Conservation (phyloP, 2,888 invertebrate species). For the Drosophila barbarae region DNA sequence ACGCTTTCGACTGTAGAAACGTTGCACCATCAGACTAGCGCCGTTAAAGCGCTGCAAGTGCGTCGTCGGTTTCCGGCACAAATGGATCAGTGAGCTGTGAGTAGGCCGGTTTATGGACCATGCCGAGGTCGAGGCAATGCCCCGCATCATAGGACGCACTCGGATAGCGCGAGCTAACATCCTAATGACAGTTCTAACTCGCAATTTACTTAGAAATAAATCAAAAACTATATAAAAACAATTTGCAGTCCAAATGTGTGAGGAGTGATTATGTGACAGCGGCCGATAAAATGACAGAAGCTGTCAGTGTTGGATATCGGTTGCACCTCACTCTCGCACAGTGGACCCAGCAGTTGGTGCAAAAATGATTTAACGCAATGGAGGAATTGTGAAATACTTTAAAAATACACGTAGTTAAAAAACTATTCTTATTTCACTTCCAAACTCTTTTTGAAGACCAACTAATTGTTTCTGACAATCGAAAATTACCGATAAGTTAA, state of each 20-base stretch:
- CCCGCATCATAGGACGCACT: slow-evolving; percentile 53
- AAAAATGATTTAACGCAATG: neutral
- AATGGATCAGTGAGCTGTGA: slow-evolving; percentile 48
- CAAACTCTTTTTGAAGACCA: neutral
- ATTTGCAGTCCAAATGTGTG: slow-evolving; percentile 43
- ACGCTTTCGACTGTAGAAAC: slow-evolving; percentile 55
- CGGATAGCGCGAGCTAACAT: slow-evolving; percentile 61
- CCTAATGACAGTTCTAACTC: slow-evolving; percentile 14
- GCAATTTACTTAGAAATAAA: slow-evolving; percentile 40
- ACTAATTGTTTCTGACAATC: neutral
- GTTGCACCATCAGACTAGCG: slow-evolving; percentile 41
- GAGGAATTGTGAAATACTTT: slow-evolving; percentile 2
- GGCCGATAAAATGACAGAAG: slow-evolving; percentile 61
- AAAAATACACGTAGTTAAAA: neutral
- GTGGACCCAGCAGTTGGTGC: neutral
- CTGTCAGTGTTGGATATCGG: slow-evolving; percentile 25
- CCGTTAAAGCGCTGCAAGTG: slow-evolving; percentile 35
- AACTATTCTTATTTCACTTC: neutral
- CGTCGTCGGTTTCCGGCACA: slow-evolving; percentile 39
- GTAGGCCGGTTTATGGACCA: slow-evolving; percentile 41
- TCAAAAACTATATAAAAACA: slow-evolving; percentile 31
- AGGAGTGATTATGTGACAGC: slow-evolving; percentile 67
- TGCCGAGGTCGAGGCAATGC: slow-evolving; percentile 45
- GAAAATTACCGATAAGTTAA: too few species aligned
- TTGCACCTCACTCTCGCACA: neutral